These are phyloP conservation scores for Salticus scenicus DNA, from an alignment of 2,888 invertebrate genomes.

Conservation along the genomic window DNA sequence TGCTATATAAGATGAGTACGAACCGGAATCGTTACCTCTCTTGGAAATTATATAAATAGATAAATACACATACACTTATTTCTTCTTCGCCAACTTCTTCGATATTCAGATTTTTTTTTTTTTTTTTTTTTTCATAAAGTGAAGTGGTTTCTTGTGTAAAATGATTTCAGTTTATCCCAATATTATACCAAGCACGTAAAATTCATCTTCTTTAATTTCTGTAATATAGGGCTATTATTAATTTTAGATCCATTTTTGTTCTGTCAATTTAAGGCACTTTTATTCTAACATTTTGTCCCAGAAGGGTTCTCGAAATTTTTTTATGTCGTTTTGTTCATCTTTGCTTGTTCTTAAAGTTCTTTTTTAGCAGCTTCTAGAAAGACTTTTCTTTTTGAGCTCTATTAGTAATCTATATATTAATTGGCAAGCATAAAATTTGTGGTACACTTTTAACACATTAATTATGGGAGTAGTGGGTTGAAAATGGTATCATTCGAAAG, in stretches of 20 bases:
- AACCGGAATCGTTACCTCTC: no score
- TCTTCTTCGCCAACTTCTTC: no score
- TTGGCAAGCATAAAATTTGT: no score
- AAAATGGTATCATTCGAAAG: no score
- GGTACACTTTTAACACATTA: no score
- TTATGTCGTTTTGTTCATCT: background rate
- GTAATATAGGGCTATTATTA: background rate
- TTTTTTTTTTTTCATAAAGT: no score
- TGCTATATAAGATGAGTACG: no score
- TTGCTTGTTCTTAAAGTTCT: background rate
- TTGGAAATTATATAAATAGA: no score
- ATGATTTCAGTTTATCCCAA: background rate
- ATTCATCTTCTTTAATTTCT: background rate
- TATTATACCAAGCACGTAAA: background rate
- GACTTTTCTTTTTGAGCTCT: background rate
- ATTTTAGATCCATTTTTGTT: conserved; percentile 9
- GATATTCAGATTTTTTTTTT: no score
- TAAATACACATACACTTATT: no score
- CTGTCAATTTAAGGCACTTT: background rate
- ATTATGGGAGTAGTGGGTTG: no score
- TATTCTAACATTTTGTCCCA: background rate
- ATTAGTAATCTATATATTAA: background rate
- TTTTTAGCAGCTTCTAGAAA: background rate
- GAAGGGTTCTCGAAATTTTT: background rate
- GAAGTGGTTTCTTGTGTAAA: no score